Evolutionary conservation across 1,140 invertebrate species (phyloP).

Genomic region (roundworm (Caenorhabditis elegans)): DNA sequence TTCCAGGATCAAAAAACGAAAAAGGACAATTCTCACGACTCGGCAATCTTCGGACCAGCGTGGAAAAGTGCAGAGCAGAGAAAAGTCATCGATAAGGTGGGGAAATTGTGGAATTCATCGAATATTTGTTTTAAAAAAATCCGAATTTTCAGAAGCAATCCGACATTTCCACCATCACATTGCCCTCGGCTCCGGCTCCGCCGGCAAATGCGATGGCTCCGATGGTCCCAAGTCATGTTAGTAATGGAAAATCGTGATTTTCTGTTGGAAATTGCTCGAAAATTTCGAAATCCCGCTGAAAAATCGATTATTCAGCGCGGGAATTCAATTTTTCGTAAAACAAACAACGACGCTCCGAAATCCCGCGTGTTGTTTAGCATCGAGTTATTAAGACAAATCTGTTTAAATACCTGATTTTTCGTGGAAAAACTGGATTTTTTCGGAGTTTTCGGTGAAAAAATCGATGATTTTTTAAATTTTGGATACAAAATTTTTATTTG

Average conservation of each 20-base stretch:
- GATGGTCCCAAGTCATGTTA: constrained; percentile 9
- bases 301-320: not conserved
- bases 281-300: not conserved
- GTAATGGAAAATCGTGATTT: not conserved
- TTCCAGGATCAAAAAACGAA: not conserved
- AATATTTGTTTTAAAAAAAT: not conserved
- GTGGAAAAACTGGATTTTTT: too few species aligned
- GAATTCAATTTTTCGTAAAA: too few species aligned
- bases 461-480: too few species aligned
- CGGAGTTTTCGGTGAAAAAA: too few species aligned
- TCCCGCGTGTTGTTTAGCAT: too few species aligned
- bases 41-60: not conserved
- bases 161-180: not conserved
- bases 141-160: not conserved
- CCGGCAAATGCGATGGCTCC: not conserved
- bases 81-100: not conserved
- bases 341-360: too few species aligned
- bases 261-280: not conserved
- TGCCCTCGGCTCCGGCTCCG: not conserved
- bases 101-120: not conserved
- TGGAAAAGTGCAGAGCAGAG: constrained; percentile 5
- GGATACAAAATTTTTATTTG: too few species aligned
- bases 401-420: too few species aligned
- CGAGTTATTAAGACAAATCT: too few species aligned
- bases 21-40: not conserved